These are phyloP conservation scores for Priocnemis perturbator DNA, from an alignment of 2,888 invertebrate genomes.

Conservation along the genomic window DNA sequence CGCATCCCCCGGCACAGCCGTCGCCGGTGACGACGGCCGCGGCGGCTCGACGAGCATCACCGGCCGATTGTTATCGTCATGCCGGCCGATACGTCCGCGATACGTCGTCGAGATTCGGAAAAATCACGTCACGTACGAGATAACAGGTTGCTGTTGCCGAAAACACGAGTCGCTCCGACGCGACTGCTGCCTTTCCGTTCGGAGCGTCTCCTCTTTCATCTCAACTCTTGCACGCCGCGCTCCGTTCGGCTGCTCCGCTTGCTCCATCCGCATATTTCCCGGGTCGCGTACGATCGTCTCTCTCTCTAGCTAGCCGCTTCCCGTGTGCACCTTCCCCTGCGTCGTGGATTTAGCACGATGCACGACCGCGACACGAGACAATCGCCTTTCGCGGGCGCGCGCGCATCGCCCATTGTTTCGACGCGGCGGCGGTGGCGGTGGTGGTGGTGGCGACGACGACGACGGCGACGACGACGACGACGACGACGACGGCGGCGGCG, in stretches of 20 bases:
- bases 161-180: constrained; percentile 25
- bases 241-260: too few relatives aligned
- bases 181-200: too few relatives aligned
- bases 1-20: constrained; percentile 49
- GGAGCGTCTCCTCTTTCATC: too few relatives aligned
- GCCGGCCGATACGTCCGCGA: too few relatives aligned
- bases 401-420: constrained; percentile 55
- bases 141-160: constrained; percentile 49
- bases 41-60: constrained; percentile 6
- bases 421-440: constrained; percentile 51
- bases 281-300: background rate
- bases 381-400: constrained; percentile 26
- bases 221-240: too few relatives aligned
- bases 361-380: constrained; percentile 6
- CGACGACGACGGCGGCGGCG: constrained; percentile 35
- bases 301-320: background rate
- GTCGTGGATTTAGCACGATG: background rate
- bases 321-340: too few relatives aligned
- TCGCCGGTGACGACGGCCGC: constrained; percentile 48
- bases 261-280: too few relatives aligned
- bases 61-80: too few relatives aligned
- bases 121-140: constrained; percentile 16
- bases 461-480: too few relatives aligned
- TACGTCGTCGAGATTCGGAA: constrained; percentile 28
- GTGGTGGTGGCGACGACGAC: too few relatives aligned